Evolutionary conservation across 2,113 vertebrate genomes (phyloP).

Genomic region (Mugil cephalus): DNA sequence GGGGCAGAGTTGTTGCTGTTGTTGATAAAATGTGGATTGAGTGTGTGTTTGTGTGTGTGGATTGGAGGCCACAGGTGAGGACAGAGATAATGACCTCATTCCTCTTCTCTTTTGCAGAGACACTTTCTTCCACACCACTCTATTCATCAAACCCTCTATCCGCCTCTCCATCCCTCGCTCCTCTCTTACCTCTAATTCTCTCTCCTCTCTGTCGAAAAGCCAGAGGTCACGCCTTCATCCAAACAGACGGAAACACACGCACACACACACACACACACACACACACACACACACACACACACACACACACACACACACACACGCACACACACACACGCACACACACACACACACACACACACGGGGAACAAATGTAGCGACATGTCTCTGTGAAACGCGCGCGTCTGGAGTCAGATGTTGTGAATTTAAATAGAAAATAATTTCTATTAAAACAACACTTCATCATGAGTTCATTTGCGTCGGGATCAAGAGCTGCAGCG

Average conservation of each 20-base stretch:
- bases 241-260: constrained; percentile 56
- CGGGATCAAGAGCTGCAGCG: constrained; percentile 21
- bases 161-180: constrained; percentile 55
- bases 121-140: constrained; percentile 70
- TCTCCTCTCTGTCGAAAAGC: constrained; percentile 63
- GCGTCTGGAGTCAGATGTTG: constrained; percentile 21
- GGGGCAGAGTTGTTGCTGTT: constrained; percentile 38
- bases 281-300: constrained; percentile 38
- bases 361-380: not conserved
- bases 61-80: constrained; percentile 78
- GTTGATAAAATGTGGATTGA: constrained; percentile 61
- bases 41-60: constrained; percentile 41
- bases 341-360: constrained; percentile 38
- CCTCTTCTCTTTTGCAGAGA: constrained; percentile 75
- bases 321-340: constrained; percentile 51
- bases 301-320: constrained; percentile 38
- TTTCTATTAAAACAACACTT: constrained; percentile 37
- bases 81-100: constrained; percentile 82
- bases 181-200: constrained; percentile 52
- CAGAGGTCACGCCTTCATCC: constrained; percentile 75
- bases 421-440: constrained; percentile 23
- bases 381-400: constrained; percentile 14
- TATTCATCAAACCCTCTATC: constrained; percentile 77
- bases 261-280: constrained; percentile 6
- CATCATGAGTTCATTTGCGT: constrained; percentile 24